Conservation (phyloP, 2,113 vertebrate genomes). For the Chamaea fasciata region DNA sequence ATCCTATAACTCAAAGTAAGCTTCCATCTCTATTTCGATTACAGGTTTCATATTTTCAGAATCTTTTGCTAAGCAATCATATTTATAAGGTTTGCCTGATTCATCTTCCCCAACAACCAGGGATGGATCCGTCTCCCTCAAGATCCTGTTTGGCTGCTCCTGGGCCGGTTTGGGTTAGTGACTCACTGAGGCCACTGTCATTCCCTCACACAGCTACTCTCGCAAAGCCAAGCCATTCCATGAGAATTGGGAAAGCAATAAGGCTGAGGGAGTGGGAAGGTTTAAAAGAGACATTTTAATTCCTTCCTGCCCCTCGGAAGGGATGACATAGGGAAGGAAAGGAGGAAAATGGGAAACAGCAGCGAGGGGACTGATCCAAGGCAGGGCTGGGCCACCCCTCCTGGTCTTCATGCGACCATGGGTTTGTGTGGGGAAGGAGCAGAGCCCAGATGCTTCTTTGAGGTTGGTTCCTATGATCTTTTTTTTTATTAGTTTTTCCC, state of each 20-base stretch:
- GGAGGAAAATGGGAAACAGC: not conserved
- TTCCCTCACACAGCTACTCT: not conserved
- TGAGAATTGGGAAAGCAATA: not conserved
- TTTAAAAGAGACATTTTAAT: not conserved
- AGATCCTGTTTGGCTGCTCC: rapidly evolving
- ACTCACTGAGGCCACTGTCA: not conserved
- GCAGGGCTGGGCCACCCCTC: not conserved
- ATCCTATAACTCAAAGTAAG: too few relatives aligned
- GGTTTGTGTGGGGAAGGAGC: not conserved
- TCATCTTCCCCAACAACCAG: too few relatives aligned
- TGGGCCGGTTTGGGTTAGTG: not conserved
- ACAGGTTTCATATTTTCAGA: too few relatives aligned
- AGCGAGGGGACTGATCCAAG: not conserved
- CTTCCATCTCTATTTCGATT: too few relatives aligned
- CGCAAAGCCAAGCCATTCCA: not conserved
- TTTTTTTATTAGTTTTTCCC: not conserved
- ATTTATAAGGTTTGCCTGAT: too few relatives aligned
- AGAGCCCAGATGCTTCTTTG: not conserved
- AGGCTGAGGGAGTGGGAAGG: too few relatives aligned
- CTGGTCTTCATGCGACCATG: rapidly evolving
- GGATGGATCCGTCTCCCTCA: rapidly evolving
- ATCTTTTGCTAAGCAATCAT: too few relatives aligned
- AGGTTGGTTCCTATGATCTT: not conserved
- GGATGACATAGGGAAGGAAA: not conserved
- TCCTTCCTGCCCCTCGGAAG: not conserved